Evolutionary conservation across 2,113 vertebrate species (phyloP).

Genomic region (Cacatua alba): DNA sequence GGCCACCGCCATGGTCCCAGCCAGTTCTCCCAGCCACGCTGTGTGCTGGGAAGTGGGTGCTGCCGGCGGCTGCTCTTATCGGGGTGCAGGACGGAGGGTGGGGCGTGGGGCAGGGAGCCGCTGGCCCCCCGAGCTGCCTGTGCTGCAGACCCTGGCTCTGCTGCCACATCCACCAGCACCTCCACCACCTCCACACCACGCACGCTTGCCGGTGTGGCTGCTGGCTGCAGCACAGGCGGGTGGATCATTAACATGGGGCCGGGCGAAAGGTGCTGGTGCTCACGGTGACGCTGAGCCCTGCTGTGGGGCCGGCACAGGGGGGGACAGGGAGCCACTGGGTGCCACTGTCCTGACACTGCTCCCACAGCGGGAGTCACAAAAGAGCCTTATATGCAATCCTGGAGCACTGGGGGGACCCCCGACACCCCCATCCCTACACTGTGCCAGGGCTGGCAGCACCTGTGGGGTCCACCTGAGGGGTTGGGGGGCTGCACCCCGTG

Average conservation of each 20-base stretch:
- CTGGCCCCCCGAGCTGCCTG: rapidly evolving
- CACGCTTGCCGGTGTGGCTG: rapidly evolving
- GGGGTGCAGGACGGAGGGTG: background rate
- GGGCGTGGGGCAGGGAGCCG: background rate
- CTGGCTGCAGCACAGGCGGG: background rate
- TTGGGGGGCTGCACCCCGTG: background rate
- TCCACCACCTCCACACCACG: too few species aligned
- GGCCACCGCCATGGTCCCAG: background rate
- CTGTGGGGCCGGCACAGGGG: background rate
- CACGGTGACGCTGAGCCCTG: rapidly evolving
- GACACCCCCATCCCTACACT: background rate
- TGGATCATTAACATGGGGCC: constrained; percentile 33
- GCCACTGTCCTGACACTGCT: background rate
- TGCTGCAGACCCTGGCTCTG: background rate
- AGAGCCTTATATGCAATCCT: background rate
- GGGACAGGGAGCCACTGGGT: background rate
- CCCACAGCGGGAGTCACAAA: background rate
- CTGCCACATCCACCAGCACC: background rate
- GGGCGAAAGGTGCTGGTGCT: background rate
- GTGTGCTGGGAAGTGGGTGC: rapidly evolving
- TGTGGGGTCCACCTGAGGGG: rapidly evolving
- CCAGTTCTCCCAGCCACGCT: background rate
- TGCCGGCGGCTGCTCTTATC: background rate
- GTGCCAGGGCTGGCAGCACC: background rate
- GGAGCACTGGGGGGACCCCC: rapidly evolving